Base-by-base conservation (phyloP, 2,888 invertebrate species). In the Cataglyphis cursor region DNA sequence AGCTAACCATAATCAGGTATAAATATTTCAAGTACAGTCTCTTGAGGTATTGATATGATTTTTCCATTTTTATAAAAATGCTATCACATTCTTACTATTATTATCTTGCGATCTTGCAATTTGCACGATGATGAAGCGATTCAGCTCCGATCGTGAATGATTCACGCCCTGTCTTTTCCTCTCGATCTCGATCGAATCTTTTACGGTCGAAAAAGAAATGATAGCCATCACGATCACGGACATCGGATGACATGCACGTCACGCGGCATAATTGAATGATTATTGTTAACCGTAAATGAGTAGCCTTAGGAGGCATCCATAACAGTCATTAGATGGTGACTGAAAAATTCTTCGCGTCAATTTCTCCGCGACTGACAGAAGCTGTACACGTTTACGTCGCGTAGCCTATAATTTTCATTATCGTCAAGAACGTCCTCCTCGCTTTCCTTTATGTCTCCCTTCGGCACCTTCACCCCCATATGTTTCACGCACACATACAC, bases 191-290 rank as follows among this genome's bases (percentile, higher is more conserved):
- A 72, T 72, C 44, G 65, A 28, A 28, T 51, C 74, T 41, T n/a
- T 59, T 74, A 64, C 54, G 51, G 24, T n/a, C 15, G 44, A 48
- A 59, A 73, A 72, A 78, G 24, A 80, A 80, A 44, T 21, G 74
- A 72, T 78, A 62, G 81, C 74, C 78, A 78, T 31, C 64, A 31
- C 44, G 21, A 38, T 51, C 78, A 64, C 44, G 66, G 66, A 81
- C 62, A 65, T 82, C 61, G 65, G 72, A 68, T 80, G 78, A 84
- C 83, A 68, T 87, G 88, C 90, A 82, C 83, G 92, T 93, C 93
- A 93, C 92, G 92, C 91, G 91, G 86, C 80, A 87, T 93, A 93
- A 93, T 93, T 93, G 93, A 93, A 92, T 92, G 92, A 93, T 93
- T 92, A 92, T 91, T 91, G 90, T 92, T 90, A 88, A 90, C 89